Base-by-base conservation (phyloP, 2,888 invertebrate species). In the Melinaea marsaeus region DNA sequence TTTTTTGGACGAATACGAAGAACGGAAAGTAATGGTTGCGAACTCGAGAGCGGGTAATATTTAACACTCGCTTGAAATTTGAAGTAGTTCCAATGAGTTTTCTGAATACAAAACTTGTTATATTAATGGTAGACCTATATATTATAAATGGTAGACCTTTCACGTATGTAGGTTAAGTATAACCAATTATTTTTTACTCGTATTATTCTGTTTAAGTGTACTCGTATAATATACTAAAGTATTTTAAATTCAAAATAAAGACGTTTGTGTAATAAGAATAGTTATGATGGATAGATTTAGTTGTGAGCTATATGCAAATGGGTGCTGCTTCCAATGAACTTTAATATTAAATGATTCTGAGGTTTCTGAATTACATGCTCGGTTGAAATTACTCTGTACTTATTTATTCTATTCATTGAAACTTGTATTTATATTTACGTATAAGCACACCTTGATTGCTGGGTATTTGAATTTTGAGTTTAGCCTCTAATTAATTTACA, bases 1-100 rank as follows among this genome's bases (percentile, higher is more conserved):
- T 77, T 81, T 80, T 22, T 82, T 75, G 66, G 70, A 73, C 68
- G 74, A 72, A 77, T 70, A 72, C 76, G 73, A 75, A 80, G 73
- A 71, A 74, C 77, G 79, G 78, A 75, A 80, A 80, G 80, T 83
- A 84, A 85, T 80, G 76, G 72, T 67, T 71, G 65, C 58, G 64
- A 66, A 42, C 42, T 9, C 9, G 42, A 42, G 61, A 51, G 79
- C 79, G 72, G 73, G 67, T 55, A 67, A 71, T 69, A 67, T 69
- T 71, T 65, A 65, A 69, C 67, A 69, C 64, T 69, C 58, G 68
- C 57, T 62, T 59, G 56, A 62, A 57, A 65, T 65, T 63, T 61
- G 55, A 67, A 69, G 64, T 57, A 54, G 57, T 60, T 54, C 57
- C 60, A 51, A 60, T 45, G 57, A 63, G 60, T 57, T 60, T 60